phyloP scores from a whole-genome alignment of 2,888 invertebrate genomes.

The Strigamia transsilvanica region DNA sequence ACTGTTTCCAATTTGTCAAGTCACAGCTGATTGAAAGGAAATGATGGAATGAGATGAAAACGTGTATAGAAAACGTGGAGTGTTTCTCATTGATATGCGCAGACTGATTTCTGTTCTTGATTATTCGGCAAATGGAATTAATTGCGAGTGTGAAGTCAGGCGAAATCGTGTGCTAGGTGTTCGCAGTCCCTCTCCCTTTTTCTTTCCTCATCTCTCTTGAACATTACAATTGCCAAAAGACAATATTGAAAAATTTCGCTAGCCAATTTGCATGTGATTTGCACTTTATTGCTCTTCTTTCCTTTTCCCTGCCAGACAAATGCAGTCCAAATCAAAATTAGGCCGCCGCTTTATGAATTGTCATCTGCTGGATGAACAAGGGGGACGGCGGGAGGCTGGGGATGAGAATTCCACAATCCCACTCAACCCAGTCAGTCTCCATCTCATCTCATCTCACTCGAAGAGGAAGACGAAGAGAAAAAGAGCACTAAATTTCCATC shows the following conservation, averaged over 20 bases:
- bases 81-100: conserved; percentile 20
- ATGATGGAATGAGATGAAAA: not conserved
- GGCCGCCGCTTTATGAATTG: not conserved
- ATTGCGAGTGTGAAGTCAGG: conserved; percentile 15
- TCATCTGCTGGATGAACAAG: not conserved
- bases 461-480: too few species aligned
- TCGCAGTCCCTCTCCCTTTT: not conserved
- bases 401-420: too few species aligned
- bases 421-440: too few species aligned
- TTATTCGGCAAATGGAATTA: conserved; percentile 14
- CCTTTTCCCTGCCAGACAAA: conserved; percentile 4
- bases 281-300: conserved; percentile 49
- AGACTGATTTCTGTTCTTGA: not conserved
- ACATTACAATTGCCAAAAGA: conserved; percentile 38
- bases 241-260: conserved; percentile 52
- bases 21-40: not conserved
- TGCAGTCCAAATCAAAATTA: not conserved
- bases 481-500: conserved; percentile 6
- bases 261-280: conserved; percentile 53
- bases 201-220: not conserved
- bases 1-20: not conserved
- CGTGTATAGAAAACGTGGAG: not conserved
- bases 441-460: too few species aligned
- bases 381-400: too few species aligned
- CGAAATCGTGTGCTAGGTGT: not conserved